phyloP scores from a whole-genome alignment of 1,140 invertebrate genomes.

The Drosophila tsacasi region DNA sequence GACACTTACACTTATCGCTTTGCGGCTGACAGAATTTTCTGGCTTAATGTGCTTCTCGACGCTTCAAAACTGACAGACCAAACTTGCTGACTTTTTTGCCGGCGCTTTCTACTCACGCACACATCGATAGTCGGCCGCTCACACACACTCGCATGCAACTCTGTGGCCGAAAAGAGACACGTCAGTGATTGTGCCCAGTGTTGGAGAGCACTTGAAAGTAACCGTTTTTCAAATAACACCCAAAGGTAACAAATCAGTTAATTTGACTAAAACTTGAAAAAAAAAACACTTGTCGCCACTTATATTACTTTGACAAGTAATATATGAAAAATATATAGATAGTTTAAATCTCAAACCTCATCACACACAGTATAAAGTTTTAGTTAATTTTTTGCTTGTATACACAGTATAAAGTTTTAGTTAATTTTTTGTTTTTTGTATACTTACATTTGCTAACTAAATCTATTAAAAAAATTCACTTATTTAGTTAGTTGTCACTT shows the following conservation, averaged over 20 bases:
- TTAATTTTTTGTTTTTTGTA: not conserved
- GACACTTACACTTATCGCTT: conserved; percentile 57
- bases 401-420: no score
- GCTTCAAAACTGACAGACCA: conserved; percentile 67
- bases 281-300: not conserved
- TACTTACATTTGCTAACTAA: conserved; percentile 75
- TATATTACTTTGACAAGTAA: not conserved
- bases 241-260: not conserved
- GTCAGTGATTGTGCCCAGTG: conserved; percentile 62
- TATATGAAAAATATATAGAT: not conserved
- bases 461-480: conserved; percentile 51
- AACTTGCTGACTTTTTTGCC: conserved; percentile 28
- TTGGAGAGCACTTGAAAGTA: conserved; percentile 37
- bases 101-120: conserved; percentile 56
- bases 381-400: no score
- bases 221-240: conserved; percentile 43
- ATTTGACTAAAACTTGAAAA: not conserved
- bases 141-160: conserved; percentile 33
- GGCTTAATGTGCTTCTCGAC: conserved; percentile 48
- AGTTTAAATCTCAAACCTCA: not conserved
- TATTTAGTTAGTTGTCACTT: conserved; percentile 57
- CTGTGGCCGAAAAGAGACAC: conserved; percentile 52
- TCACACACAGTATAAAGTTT: not conserved
- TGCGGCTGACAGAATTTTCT: conserved; percentile 14
- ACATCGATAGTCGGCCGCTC: not conserved